Base-by-base conservation (phyloP, 1,140 invertebrate species). In the Pseudomyrmex gracilis region DNA sequence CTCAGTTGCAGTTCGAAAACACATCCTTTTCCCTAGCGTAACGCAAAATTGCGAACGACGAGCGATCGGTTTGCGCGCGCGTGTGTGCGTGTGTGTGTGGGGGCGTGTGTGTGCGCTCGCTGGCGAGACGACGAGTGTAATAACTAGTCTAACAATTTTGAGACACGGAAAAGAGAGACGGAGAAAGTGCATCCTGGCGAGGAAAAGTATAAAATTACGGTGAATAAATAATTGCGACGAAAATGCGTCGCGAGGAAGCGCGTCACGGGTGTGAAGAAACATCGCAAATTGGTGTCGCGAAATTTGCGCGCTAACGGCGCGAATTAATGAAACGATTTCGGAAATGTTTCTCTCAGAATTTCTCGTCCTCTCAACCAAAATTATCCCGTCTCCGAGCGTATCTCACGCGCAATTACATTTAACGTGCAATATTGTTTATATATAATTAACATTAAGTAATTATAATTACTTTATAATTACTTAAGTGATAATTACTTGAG, bases 101-200 rank as follows among this genome's bases (percentile, higher is more conserved):
- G 34, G 9, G 10, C 43, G 49, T 13, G 58, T 22, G 55, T 9
- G 43, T 12, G 13, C 10, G 60, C n/a, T 22, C 64, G 64, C 34
- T 34, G 34, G 24, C 24, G 24, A 80, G 55, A 71, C 76, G 66
- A 80, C 76, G 76, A 80, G 66, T 34, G 22, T 66, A 61, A 63
- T 64, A 60, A 58, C 55, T 67, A 70, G 84, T 82, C 78, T 60
- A 73, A 85, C 60, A 61, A 78, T 85, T 85, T 66, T 63, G 51
- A 15, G 22, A 57, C 64, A 61, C 71, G 82, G 76, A 84, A 85
- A 34, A 34, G 5, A 34, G 5, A 34, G 58, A 68, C 12, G 84
- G 83, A 85, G 85, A 86, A 86, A 86, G 85, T 53, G 13, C 49
- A 63, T 80, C 64, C 64, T 83, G 49, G 57, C 77, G 73, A 86